phyloP scores from a whole-genome alignment of 2,888 invertebrate species.

The Hydraecia micacea region DNA sequence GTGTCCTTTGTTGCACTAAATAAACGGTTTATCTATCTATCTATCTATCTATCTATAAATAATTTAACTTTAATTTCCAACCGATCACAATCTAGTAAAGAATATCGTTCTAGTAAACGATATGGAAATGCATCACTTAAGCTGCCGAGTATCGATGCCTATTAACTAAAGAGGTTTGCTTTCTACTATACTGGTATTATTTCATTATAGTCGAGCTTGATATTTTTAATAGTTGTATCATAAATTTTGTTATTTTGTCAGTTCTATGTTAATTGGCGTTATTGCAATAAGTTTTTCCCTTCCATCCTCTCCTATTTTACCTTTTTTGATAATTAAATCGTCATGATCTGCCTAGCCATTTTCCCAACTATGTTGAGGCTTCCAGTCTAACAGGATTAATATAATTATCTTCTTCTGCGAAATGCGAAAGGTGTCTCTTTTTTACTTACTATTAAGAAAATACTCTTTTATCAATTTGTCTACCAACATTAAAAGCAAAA shows the following conservation, averaged over 20 bases:
- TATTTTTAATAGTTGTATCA: constrained; percentile 1
- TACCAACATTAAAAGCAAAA: not conserved
- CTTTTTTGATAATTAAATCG: not conserved
- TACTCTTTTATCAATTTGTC: not conserved
- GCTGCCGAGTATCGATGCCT: not conserved
- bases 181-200: constrained; percentile 3
- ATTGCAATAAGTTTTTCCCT: not conserved
- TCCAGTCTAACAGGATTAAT: not conserved
- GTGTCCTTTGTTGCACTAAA: too few relatives aligned
- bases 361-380: not conserved
- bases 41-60: too few relatives aligned
- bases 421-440: not conserved
- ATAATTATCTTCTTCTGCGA: not conserved
- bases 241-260: not conserved
- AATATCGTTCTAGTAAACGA: constrained; percentile 23
- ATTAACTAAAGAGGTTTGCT: constrained; percentile 31
- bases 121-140: constrained; percentile 24
- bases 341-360: not conserved
- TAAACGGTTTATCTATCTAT: too few relatives aligned
- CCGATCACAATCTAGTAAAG: constrained; percentile 13
- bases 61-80: not conserved
- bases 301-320: too few relatives aligned
- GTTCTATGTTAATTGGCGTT: not conserved
- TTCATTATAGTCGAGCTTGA: not conserved
- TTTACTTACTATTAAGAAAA: not conserved